These are phyloP conservation scores for Meganola albula DNA, from an alignment of 2,888 invertebrate species.

Conservation along the genomic window DNA sequence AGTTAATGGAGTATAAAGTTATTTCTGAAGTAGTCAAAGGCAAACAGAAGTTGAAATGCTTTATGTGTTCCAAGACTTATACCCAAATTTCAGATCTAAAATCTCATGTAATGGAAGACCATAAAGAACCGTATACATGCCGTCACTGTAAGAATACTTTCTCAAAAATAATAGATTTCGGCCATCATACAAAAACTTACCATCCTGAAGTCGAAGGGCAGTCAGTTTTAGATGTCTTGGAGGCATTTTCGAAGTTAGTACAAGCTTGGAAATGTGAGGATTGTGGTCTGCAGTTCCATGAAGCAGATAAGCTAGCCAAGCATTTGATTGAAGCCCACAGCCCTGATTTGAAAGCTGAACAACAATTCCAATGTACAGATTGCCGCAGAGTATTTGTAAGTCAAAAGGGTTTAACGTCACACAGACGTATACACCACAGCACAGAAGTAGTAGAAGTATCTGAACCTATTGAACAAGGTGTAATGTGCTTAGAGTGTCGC, in stretches of 20 bases:
- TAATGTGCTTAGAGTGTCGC: slow-evolving; percentile 65
- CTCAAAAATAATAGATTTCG: slow-evolving; percentile 59
- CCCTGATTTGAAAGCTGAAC: slow-evolving; percentile 50
- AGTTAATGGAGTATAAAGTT: slow-evolving; percentile 67
- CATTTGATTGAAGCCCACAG: slow-evolving; percentile 62
- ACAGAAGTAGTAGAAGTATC: slow-evolving; percentile 41
- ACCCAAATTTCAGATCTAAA: slow-evolving; percentile 56
- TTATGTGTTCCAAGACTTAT: slow-evolving; percentile 57
- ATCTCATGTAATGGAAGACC: slow-evolving; percentile 63
- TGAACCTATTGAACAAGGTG: slow-evolving; percentile 44
- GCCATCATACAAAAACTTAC: slow-evolving; percentile 55
- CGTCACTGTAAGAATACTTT: slow-evolving; percentile 53
- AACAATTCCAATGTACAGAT: slow-evolving; percentile 59
- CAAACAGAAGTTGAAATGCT: slow-evolving; percentile 56
- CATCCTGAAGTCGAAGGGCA: slow-evolving; percentile 62
- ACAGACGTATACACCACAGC: slow-evolving; percentile 58
- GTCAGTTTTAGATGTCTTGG: slow-evolving; percentile 58
- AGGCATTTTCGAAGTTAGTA: slow-evolving; percentile 61
- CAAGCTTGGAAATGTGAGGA: slow-evolving; percentile 73
- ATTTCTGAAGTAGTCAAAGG: slow-evolving; percentile 62
- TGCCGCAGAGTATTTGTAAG: slow-evolving; percentile 62
- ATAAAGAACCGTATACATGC: slow-evolving; percentile 58
- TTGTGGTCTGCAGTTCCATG: slow-evolving; percentile 61
- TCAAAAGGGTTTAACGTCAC: slow-evolving; percentile 60
- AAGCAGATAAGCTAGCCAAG: slow-evolving; percentile 61